Evolutionary conservation across 1,140 invertebrate genomes (phyloP), one percentile per base, ranked within the genome.

Genomic region (Drosophila oshimai): DNA sequence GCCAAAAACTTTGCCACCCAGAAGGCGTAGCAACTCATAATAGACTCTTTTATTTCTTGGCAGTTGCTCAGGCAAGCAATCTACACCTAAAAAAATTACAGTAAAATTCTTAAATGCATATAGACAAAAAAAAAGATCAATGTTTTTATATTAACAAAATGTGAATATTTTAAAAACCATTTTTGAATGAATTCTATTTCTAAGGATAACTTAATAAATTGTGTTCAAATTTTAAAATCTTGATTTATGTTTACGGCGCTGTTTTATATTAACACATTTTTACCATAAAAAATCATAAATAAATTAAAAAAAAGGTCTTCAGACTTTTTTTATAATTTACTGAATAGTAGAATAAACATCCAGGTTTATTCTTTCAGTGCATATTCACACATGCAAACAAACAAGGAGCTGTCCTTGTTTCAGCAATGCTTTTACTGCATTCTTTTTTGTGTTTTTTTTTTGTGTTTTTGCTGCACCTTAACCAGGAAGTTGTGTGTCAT

Each of bases 401-500:
- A 58, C 53, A 33, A 58, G 57, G 15, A 41, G 50, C 33, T 44
- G 34, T 68, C 61, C 36, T 39, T 71, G 55, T 65, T 60, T 18
- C 37, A 54, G n/a, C 36, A 12, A 37, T 44, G 31, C 51, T 55
- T 47, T 57, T 47, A 33, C 29, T 44, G 13, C 28, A 37, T 26
- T 37, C 28, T 31, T 22, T 45, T 49, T 10, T 68, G 20, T 47
- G 64, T 29, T 57, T 42, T 47, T 57, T 49, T 10, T 68, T 17
- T 47, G 64, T 29, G 53, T 42, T 47, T 57, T 71, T 58, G 18
- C 44, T 64, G 53, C 62, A 80, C 55, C 61, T 71, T 36, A 80
- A 72, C 65, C 75, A 68, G 80, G 80, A 84, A 84, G 80, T 80
- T 79, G 75, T 75, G 75, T 86, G 72, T 76, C 71, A 76, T 86